Conservation (phyloP, 2,797 vertebrate species). For the Oreortyx pictus region DNA sequence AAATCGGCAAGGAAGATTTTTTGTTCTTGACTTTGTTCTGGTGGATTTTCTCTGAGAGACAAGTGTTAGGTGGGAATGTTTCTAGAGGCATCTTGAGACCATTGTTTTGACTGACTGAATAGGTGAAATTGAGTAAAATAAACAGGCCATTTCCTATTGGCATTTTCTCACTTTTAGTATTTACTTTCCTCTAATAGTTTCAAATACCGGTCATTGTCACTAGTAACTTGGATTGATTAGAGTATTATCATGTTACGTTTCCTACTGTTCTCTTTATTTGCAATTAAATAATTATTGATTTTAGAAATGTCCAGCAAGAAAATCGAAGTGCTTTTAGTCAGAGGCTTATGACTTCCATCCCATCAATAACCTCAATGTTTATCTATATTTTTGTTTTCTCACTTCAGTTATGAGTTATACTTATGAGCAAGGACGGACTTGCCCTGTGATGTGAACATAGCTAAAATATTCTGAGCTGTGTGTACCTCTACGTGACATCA, state of each 20-base stretch:
- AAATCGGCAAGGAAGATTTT: neutral
- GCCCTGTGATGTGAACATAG: neutral
- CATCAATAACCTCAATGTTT: neutral
- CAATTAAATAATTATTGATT: neutral
- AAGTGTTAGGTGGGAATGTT: neutral
- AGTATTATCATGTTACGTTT: neutral
- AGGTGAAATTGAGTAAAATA: neutral
- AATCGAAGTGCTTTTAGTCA: neutral
- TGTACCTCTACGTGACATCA: too few relatives aligned
- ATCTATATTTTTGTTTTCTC: neutral
- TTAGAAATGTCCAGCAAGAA: neutral
- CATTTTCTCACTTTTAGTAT: neutral
- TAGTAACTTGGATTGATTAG: neutral
- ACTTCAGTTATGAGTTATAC: too few relatives aligned
- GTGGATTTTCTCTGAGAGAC: neutral
- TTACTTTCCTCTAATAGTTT: neutral
- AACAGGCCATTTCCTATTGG: accelerated
- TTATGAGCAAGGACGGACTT: neutral
- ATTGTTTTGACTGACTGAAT: neutral
- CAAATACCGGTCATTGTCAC: neutral
- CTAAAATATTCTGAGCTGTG: neutral
- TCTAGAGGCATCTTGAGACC: neutral
- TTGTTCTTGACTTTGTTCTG: neutral
- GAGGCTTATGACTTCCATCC: neutral
- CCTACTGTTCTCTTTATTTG: neutral